Evolutionary conservation across 2,113 vertebrate genomes (phyloP).

Genomic region (Nycticryphes semicollaris): DNA sequence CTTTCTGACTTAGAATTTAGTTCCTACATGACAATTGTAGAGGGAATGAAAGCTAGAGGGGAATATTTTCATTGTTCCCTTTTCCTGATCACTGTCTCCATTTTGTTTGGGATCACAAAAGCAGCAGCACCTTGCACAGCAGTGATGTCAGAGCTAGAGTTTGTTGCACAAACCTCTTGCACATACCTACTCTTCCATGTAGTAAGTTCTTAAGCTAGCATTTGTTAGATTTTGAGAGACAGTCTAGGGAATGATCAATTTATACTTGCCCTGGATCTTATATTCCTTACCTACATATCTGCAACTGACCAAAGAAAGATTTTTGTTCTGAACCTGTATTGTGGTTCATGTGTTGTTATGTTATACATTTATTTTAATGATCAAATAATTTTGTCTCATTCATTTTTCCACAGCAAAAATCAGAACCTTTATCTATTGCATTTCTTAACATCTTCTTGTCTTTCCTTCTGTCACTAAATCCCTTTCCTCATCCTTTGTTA

Average conservation of each 20-base stretch:
- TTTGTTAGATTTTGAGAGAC: not conserved
- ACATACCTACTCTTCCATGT: not conserved
- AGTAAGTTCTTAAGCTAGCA: not conserved
- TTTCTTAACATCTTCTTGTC: not conserved
- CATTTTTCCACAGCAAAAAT: not conserved
- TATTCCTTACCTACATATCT: not conserved
- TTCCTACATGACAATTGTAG: not conserved
- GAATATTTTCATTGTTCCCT: not conserved
- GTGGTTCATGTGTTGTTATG: not conserved
- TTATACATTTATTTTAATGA: not conserved
- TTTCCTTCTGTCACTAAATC: not conserved
- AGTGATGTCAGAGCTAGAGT: not conserved
- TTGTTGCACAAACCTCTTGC: not conserved
- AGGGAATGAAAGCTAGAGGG: not conserved
- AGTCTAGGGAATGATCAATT: not conserved
- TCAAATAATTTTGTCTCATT: not conserved
- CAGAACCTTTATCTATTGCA: not conserved
- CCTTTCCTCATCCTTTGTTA: not conserved
- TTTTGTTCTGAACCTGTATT: not conserved
- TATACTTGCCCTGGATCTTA: not conserved
- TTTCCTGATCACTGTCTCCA: not conserved
- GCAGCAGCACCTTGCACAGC: not conserved
- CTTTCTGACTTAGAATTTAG: not conserved
- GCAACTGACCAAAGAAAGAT: not conserved
- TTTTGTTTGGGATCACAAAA: not conserved